Evolutionary conservation across 2,888 invertebrate species (phyloP), one percentile per base, ranked within the genome.

Genomic region (Eueremaeus valkanovi): DNA sequence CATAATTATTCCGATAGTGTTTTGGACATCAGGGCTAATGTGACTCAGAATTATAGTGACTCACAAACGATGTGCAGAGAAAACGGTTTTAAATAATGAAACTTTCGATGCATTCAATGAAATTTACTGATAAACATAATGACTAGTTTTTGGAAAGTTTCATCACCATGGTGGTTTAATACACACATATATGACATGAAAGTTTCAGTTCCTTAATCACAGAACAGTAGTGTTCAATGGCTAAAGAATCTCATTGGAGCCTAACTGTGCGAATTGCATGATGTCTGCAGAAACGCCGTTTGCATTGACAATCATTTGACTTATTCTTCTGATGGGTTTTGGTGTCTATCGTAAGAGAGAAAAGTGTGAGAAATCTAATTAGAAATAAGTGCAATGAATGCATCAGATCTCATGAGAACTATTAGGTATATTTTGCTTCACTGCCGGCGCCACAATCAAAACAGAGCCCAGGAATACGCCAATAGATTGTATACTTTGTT

Each of bases 381-480:
- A 66, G 66, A 21, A 3, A 3, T 66, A 36, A 66, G 66, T 66
- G 66, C 66, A 66, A 40, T 33, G 13, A 36, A 66, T 66, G 66
- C 31, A 66, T 66, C 66, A 40, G 66, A 66, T 66, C 66, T 66
- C 66, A 33, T 66, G 66, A 66, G 66, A 31, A 36, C 66, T 66
- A 66, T 66, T 66, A 66, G 33, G 29, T 27, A 27, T 31, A 63
- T 31, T 63, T 29, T 33, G 63, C 33, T 36, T 66, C 21, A 36
- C 16, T 66, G n/a, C 9, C 21, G 66, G 66, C 66, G 66, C 66
- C 66, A 66, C 66, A 66, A 66, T 66, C 66, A 66, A 36, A 66
- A 18, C 40, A 61, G 1, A 31, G 27, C 5, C 1, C 27, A 29
- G 31, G 29, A 29, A 27, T 13, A 3, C n/a, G 51, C 24, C 51